Evolutionary conservation across 2,888 invertebrate species (phyloP).

Genomic region (Plusia festucae): DNA sequence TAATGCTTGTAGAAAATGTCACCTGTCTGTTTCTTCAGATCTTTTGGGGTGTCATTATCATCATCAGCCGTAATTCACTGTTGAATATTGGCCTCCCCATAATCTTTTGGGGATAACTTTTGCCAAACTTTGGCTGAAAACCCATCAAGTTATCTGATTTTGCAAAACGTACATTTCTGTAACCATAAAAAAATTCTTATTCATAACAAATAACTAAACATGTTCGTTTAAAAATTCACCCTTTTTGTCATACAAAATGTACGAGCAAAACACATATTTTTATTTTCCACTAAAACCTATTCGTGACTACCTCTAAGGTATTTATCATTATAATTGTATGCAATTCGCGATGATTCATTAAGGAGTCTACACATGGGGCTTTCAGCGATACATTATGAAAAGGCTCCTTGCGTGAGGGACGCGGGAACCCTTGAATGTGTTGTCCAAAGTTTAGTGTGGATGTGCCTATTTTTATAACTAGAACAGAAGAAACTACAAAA

Average conservation of each 20-base stretch:
- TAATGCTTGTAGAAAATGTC: too few species aligned
- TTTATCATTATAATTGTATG: slow-evolving; percentile 75
- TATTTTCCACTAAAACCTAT: slow-evolving; percentile 42
- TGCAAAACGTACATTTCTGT: not conserved
- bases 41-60: too few species aligned
- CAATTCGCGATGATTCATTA: slow-evolving; percentile 80
- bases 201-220: not conserved
- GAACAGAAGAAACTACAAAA: too few species aligned
- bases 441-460: slow-evolving; percentile 60
- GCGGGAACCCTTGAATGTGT: slow-evolving; percentile 77
- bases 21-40: too few species aligned
- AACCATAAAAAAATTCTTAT: not conserved
- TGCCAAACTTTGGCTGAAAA: too few species aligned
- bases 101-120: too few species aligned
- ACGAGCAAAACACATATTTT: slow-evolving; percentile 13
- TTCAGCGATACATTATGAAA: slow-evolving; percentile 83
- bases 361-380: slow-evolving; percentile 80
- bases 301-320: slow-evolving; percentile 54
- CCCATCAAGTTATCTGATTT: not conserved
- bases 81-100: too few species aligned
- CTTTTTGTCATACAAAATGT: not conserved
- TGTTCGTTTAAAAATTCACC: not conserved
- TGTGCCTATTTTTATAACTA: slow-evolving; percentile 34
- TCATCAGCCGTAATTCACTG: too few species aligned
- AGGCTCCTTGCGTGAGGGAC: slow-evolving; percentile 79